phyloP scores from a whole-genome alignment of 2,113 vertebrate genomes.

The Sinocyclocheilus maitianheensis region DNA sequence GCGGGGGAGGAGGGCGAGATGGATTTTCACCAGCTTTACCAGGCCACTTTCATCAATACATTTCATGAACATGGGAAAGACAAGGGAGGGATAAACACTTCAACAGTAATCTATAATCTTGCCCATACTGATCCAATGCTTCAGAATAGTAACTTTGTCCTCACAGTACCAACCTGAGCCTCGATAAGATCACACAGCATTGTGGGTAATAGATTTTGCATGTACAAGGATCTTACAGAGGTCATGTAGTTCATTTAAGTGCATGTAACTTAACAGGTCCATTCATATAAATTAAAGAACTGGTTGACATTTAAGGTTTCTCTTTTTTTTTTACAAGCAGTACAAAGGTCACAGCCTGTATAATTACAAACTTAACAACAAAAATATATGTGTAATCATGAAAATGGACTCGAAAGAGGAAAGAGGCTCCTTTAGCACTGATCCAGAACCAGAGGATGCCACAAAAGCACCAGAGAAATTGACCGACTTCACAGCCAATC shows the following conservation, averaged over 20 bases:
- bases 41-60: background rate
- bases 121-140: background rate
- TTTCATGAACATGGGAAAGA: constrained; percentile 16
- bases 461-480: background rate
- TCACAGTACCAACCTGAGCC: constrained; percentile 1
- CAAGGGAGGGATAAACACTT: constrained; percentile 18
- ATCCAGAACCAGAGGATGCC: background rate
- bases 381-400: background rate
- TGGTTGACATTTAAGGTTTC: background rate
- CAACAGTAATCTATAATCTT: background rate
- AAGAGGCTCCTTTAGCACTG: background rate
- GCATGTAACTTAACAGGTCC: constrained; percentile 31
- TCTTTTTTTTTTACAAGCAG: constrained; percentile 2
- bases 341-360: constrained; percentile 41
- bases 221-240: background rate
- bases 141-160: background rate
- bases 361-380: constrained; percentile 6
- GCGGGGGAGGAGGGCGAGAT: background rate
- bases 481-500: background rate
- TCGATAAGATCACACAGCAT: constrained; percentile 12
- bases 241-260: constrained; percentile 23
- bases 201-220: background rate
- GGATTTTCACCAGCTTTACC: background rate
- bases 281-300: constrained; percentile 26
- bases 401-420: background rate